These are phyloP conservation scores for Anastatus disparis DNA, from an alignment of 1,140 invertebrate genomes.

Conservation along the genomic window DNA sequence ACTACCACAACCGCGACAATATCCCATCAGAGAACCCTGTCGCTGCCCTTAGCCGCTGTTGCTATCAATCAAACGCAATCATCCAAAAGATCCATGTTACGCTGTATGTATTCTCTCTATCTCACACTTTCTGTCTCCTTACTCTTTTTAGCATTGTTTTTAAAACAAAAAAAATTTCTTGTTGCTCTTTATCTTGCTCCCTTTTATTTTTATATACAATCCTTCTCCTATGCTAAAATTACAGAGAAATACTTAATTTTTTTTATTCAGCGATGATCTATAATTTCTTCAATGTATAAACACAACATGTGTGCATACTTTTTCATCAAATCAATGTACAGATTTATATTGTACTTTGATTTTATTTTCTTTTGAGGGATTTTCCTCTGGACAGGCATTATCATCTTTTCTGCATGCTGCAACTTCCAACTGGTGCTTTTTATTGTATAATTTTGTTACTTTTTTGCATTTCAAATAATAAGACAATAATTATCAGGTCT, in stretches of 20 bases:
- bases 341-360: not conserved
- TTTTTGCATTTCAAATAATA: not conserved
- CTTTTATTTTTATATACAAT: not conserved
- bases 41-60: slow-evolving; percentile 71
- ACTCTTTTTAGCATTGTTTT: slow-evolving; percentile 8
- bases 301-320: slow-evolving; percentile 9
- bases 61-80: slow-evolving; percentile 67
- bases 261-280: not conserved
- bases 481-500: not conserved
- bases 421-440: not conserved
- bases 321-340: not conserved
- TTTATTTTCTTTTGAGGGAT: not conserved
- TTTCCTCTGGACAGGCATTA: not conserved
- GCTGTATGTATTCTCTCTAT: slow-evolving; percentile 53
- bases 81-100: slow-evolving; percentile 66
- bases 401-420: slow-evolving; percentile 13
- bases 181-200: slow-evolving; percentile 9
- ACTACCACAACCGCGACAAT: slow-evolving; percentile 59
- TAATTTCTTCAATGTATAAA: not conserved
- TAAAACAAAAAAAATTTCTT: not conserved
- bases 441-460: no score
- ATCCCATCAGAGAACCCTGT: slow-evolving; percentile 74
- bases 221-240: slow-evolving; percentile 1
- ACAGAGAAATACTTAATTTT: slow-evolving; percentile 8
- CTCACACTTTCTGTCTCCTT: slow-evolving; percentile 13